phyloP scores from a whole-genome alignment of 2,113 vertebrate species.

The Bungarus multicinctus region DNA sequence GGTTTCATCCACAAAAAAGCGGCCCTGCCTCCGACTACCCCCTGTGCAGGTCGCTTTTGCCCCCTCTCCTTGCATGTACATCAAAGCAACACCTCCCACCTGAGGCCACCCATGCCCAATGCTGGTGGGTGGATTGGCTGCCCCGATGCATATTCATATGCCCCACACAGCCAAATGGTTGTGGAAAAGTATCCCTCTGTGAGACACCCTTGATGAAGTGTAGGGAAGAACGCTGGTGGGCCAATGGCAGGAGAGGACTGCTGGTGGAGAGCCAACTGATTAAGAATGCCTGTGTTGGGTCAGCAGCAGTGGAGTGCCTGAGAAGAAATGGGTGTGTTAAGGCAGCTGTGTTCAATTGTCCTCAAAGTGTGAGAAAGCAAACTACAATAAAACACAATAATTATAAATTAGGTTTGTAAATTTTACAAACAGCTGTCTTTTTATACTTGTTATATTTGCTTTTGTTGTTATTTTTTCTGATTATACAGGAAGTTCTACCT shows the following conservation, averaged over 20 bases:
- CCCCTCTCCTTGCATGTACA: neutral
- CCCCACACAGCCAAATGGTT: too few species aligned
- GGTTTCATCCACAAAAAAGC: too few species aligned
- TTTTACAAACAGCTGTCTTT: neutral
- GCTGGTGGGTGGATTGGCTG: neutral
- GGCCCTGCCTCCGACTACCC: too few species aligned
- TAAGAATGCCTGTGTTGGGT: neutral
- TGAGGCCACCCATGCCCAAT: neutral
- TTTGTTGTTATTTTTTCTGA: conserved; percentile 40
- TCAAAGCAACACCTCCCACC: neutral
- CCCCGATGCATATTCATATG: neutral
- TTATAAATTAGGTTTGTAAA: neutral
- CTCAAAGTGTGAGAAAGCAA: neutral
- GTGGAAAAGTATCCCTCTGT: neutral
- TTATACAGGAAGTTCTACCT: conserved; percentile 83
- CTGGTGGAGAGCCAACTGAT: neutral
- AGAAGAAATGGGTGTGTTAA: neutral
- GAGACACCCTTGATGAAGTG: neutral
- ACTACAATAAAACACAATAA: neutral
- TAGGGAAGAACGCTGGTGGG: neutral
- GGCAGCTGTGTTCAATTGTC: neutral
- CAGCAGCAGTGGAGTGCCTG: neutral
- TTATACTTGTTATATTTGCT: neutral
- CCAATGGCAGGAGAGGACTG: neutral
- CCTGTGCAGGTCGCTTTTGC: too few species aligned